These are phyloP conservation scores for Eupithecia subumbrata DNA, from an alignment of 2,888 invertebrate species.

Conservation along the genomic window DNA sequence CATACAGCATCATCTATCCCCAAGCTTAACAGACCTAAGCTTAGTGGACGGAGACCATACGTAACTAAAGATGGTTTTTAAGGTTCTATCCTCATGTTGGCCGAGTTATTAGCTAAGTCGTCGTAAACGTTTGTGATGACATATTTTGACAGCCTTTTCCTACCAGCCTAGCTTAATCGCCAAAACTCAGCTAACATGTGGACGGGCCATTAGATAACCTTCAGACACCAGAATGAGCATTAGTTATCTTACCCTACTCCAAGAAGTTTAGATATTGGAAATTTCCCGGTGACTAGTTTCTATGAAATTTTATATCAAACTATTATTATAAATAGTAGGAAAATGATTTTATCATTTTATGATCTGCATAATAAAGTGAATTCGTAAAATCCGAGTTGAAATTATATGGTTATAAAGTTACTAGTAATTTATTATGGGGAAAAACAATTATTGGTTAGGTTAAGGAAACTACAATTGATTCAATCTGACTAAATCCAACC, in stretches of 20 bases:
- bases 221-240: too few species aligned
- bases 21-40: too few species aligned
- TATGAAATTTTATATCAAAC: not conserved
- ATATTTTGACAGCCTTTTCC: too few species aligned
- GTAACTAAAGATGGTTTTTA: too few species aligned
- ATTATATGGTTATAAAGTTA: conserved; percentile 16
- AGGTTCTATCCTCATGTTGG: too few species aligned
- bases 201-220: too few species aligned
- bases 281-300: conserved; percentile 12
- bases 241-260: not conserved
- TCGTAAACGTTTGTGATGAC: too few species aligned
- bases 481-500: not conserved
- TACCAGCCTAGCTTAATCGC: too few species aligned
- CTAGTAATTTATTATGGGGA: conserved; percentile 16
- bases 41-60: too few species aligned
- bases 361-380: conserved; percentile 15
- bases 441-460: not conserved
- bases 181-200: too few species aligned
- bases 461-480: not conserved
- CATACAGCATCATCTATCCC: too few species aligned
- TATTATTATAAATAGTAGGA: not conserved
- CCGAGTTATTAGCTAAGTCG: too few species aligned
- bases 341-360: not conserved
- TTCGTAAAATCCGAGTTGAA: conserved; percentile 20
- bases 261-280: conserved; percentile 5